Base-by-base conservation (phyloP, 2,888 invertebrate genomes). In the Lepas anatifera region DNA sequence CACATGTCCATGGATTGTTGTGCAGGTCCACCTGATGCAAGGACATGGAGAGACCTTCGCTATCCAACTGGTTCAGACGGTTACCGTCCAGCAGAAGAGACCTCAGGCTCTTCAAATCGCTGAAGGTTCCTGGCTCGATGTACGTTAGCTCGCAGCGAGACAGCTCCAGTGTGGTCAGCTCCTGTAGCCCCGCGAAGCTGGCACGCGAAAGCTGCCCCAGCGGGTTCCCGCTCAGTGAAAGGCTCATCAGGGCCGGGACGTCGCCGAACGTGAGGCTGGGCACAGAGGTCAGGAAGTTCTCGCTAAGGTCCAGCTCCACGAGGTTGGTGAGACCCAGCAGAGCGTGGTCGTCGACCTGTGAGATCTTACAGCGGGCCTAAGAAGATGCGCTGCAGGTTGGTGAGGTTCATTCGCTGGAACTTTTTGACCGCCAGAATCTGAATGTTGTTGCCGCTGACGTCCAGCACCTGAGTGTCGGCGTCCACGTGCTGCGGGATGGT, bases 1-100 rank as follows among this genome's bases (percentile, higher is more conserved):
- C 92, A 78, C 93, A 94, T 73, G 87, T 85, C 93, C 92, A 93
- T 0, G 90, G 91, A 80, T 93, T 93, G 74, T 90, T 90, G 74
- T 92, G 90, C 74, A 93, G 81, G 77, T 91, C 90, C 73, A 93
- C 87, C 58, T 88, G 89, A 78, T 89, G 88, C 68, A 93, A 83
- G 4, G 69, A 73, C n/a, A 91, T 90, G 70, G 90, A 83, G 73
- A 93, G 87, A 52, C 88, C 89, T 78, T 89, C 88, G 67, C 93
- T 82, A 7, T 70, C 73, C n/a, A 91, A 90, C 76, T 85, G 85
- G 71, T 86, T 85, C 77, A 95, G 84, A 76, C 85, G 85, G 81
- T 95, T 95, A 74, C 89, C 89, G 76, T 92, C 88, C 75, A 95
- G 81, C 76, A 89, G 86, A 70, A 95, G 82, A 89, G 91, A 90